Base-by-base conservation (phyloP, 2,797 vertebrate species). In the Phrynocephalus vlangalii region DNA sequence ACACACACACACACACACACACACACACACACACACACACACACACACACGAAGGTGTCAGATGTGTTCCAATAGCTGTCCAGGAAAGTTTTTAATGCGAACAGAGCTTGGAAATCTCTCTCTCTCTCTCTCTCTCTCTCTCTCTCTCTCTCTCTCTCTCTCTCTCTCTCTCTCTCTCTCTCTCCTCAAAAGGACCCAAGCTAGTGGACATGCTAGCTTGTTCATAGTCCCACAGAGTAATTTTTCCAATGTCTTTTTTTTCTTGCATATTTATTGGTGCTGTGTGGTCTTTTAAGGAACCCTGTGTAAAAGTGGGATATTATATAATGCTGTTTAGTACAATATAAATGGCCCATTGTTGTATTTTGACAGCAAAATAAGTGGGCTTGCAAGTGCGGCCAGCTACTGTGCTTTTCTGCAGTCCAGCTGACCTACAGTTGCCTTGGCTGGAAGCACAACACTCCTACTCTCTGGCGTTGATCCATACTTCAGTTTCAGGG, bases 351-450 rank as follows among this genome's bases (percentile, higher is more conserved):
- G 86, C 38, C 79, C 86, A 50, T 5, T 87, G 8, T 70, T 11
- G 71, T 72, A 10, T 63, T 83, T 84, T 63, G 9, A 68, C 52
- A 33, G 30, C 22, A 84, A 85, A 50, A 13, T 77, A 52, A 67
- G 44, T 67, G 10, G 28, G 1, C 83, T n/a, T 79, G 44, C 80
- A 38, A 72, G 71, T 91, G 82, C 82, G 75, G 83, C 82, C 56
- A 26, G 83, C 82, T 63, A 26, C 82, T 92, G 28, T 91, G 87
- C 38, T 63, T 79, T 91, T 84, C 80, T 28, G n/a, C 11, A 13
- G 26, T 4, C 9, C 88, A 30, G 4, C 87, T 8, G 24, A 20
- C 0, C 78, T 24, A 86, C 91, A 75, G 77, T 83, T 86, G 28
- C 0, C 82, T 88, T 90, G 22, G 89, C 78, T 89, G 87, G 11